Percentiles rank a stretch among this genome's conserved stretches.
These are phyloP conservation scores for Eubasilissa regina DNA, from an alignment of 1,140 invertebrate genomes.

Conservation along the genomic window DNA sequence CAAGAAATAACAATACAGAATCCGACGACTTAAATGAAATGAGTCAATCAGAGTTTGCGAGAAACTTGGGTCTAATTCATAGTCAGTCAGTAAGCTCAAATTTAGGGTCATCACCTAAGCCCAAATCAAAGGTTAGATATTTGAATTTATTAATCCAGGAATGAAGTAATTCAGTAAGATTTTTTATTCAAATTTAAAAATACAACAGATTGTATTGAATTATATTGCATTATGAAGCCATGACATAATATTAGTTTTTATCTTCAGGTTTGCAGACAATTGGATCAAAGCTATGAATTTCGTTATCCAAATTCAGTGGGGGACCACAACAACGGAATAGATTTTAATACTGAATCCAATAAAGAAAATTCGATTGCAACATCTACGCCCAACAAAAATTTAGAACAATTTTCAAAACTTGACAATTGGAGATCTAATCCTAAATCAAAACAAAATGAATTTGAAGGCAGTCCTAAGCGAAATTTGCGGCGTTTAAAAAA, in stretches of 20 bases:
- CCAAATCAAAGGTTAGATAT: neutral
- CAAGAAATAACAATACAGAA: neutral
- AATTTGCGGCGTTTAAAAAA: neutral
- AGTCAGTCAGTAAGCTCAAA: neutral
- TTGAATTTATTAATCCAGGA: too few species aligned
- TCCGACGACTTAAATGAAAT: conserved; percentile 4
- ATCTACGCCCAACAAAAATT: neutral
- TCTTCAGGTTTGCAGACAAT: neutral
- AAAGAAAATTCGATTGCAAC: neutral
- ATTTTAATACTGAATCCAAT: neutral
- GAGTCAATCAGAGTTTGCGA: conserved; percentile 43
- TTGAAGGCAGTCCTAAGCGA: neutral
- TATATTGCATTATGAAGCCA: too few species aligned
- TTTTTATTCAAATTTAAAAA: too few species aligned
- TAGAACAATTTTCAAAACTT: neutral
- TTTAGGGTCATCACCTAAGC: neutral
- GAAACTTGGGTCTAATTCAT: conserved; percentile 37
- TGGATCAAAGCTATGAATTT: neutral
- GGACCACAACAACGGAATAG: neutral
- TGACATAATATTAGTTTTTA: neutral
- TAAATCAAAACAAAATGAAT: neutral
- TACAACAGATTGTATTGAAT: too few species aligned
- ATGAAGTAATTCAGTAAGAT: too few species aligned
- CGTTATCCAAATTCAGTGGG: neutral
- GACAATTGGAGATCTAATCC: conserved; percentile 2